A percentile compares a stretch with the other conserved stretches of the same genome.
These are phyloP conservation scores for Reticulitermes lucifugus DNA, from an alignment of 2,888 invertebrate species.

Conservation along the genomic window DNA sequence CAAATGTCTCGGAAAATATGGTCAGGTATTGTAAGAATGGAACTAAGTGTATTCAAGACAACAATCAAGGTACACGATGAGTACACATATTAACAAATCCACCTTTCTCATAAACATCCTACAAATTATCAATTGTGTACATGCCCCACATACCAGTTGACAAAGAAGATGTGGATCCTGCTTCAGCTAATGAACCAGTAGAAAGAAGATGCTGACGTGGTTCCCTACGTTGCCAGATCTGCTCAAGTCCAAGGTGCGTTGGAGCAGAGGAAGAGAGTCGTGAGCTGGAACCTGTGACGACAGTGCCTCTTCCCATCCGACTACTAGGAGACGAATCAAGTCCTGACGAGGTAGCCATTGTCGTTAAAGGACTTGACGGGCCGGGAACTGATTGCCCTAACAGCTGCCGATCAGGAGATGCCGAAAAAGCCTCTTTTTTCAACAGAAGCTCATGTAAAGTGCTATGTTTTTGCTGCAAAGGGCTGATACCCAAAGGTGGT, in stretches of 20 bases:
- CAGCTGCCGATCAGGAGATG: conserved; percentile 68
- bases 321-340: conserved; percentile 48
- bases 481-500: conserved; percentile 58
- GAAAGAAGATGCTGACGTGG: conserved; percentile 88
- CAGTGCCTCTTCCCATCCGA: conserved; percentile 34
- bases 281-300: conserved; percentile 63
- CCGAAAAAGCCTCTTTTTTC: conserved; percentile 71
- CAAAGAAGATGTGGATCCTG: conserved; percentile 84
- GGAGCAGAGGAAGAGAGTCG: conserved; percentile 90
- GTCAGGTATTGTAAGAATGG: too few relatives aligned
- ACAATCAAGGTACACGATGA: too few relatives aligned
- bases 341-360: conserved; percentile 54
- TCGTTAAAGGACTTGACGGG: conserved; percentile 66
- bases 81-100: too few relatives aligned
- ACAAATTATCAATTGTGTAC: too few relatives aligned
- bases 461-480: conserved; percentile 61
- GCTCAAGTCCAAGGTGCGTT: conserved; percentile 83
- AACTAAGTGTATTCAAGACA: too few relatives aligned
- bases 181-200: conserved; percentile 85
- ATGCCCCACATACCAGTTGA: conserved; percentile 69
- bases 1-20: too few relatives aligned
- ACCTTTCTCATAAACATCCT: too few relatives aligned
- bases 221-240: conserved; percentile 89
- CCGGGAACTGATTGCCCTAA: conserved; percentile 75
- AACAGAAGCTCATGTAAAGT: conserved; percentile 77